A percentile compares a stretch with the other conserved stretches of the same genome.
Conservation (phyloP, 2,888 invertebrate species). For the Apodemia duryi region DNA sequence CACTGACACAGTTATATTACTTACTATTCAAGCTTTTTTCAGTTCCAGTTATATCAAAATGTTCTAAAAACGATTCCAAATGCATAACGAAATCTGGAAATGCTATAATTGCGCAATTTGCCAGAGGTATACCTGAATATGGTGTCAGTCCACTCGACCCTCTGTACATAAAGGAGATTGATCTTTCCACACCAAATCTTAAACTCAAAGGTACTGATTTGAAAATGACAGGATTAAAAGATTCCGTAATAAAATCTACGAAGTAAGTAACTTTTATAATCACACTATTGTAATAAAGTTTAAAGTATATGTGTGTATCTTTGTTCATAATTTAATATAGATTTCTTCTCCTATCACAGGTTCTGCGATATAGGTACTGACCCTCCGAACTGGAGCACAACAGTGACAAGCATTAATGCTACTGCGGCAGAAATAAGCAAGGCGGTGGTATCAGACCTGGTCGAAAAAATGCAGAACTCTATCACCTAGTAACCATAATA, state of each 20-base stretch:
- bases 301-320: no score
- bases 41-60: conserved; percentile 18
- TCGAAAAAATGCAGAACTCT: no score
- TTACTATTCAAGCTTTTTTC: not conserved
- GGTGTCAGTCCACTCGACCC: conserved; percentile 10
- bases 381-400: no score
- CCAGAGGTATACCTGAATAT: conserved; percentile 2
- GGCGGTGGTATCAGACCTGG: no score
- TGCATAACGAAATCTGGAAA: conserved; percentile 10
- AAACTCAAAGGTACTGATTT: conserved; percentile 5
- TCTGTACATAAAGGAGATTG: not conserved
- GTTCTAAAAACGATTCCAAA: conserved; percentile 1
- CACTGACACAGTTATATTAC: no score
- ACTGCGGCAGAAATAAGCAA: no score
- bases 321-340: no score
- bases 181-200: conserved; percentile 5
- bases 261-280: conserved; percentile 10
- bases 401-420: no score
- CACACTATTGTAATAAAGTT: no score
- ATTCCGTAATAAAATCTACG: not conserved
- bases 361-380: no score
- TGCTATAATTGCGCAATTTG: not conserved
- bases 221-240: not conserved
- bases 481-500: no score
- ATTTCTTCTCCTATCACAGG: no score